phyloP scores from a whole-genome alignment of 2,113 vertebrate genomes.

The Porphyrio hochstetteri region DNA sequence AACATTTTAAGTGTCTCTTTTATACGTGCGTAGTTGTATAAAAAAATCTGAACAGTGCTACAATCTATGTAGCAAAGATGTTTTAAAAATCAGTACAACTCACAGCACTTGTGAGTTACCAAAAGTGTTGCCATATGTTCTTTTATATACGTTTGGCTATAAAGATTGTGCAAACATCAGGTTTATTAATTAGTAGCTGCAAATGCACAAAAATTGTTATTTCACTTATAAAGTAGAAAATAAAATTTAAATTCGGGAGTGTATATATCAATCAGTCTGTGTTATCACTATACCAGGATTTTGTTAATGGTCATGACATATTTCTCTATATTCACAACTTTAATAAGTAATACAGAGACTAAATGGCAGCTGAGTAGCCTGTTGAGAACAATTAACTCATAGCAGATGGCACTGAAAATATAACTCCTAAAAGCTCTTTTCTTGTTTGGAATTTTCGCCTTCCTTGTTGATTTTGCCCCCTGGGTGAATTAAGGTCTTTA shows the following conservation, averaged over 20 bases:
- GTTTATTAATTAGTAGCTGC: not conserved
- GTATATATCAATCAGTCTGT: not conserved
- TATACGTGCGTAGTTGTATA: not conserved
- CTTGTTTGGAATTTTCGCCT: slow-evolving; percentile 8
- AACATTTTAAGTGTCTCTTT: not conserved
- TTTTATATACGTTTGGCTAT: not conserved
- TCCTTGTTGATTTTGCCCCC: slow-evolving; percentile 44
- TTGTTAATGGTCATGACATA: not conserved
- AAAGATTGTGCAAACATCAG: not conserved
- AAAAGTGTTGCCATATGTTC: not conserved
- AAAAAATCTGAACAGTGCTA: not conserved
- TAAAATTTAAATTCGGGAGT: not conserved
- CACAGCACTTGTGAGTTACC: not conserved
- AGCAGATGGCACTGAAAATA: slow-evolving; percentile 51
- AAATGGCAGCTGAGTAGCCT: slow-evolving; percentile 35
- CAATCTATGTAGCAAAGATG: not conserved
- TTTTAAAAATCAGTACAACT: not conserved
- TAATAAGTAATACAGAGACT: slow-evolving; percentile 26
- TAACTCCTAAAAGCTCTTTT: not conserved
- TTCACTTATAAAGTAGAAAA: not conserved
- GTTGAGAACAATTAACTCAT: slow-evolving; percentile 61
- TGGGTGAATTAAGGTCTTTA: slow-evolving; percentile 52
- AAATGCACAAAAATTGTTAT: not conserved
- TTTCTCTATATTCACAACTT: not conserved
- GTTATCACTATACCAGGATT: not conserved